A percentile compares a stretch with the other conserved stretches of the same genome.
Conservation (phyloP, 1,140 invertebrate genomes). For the Lasaia peninsularis region DNA sequence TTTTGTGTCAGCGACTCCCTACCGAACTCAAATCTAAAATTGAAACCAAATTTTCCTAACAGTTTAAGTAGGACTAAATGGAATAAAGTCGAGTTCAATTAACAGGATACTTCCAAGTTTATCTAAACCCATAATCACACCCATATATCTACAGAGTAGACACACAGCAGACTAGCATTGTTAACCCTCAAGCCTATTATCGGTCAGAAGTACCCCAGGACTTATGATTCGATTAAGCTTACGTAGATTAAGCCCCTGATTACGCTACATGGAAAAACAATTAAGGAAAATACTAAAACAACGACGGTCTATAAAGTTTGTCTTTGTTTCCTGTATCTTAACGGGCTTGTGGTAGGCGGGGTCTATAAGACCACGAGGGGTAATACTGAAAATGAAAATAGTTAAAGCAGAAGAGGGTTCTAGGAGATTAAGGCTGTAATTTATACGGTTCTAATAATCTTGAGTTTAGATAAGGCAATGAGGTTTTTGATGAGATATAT, state of each 20-base stretch:
- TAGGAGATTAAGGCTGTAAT: slow-evolving; percentile 52
- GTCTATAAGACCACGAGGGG: slow-evolving; percentile 40
- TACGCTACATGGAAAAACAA: slow-evolving; percentile 73
- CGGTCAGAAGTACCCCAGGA: slow-evolving; percentile 42
- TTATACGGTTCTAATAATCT: slow-evolving; percentile 70
- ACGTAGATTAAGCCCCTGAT: slow-evolving; percentile 55
- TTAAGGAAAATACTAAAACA: slow-evolving; percentile 67
- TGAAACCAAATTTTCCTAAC: slow-evolving; percentile 6
- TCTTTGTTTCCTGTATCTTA: slow-evolving; percentile 67
- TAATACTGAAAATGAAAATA: slow-evolving; percentile 32
- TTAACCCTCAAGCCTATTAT: slow-evolving; percentile 49
- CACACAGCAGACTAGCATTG: slow-evolving; percentile 43
- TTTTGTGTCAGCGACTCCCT: too few relatives aligned
- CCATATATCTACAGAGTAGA: slow-evolving; percentile 47
- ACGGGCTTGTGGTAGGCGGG: slow-evolving; percentile 58
- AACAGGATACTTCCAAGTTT: slow-evolving; percentile 42
- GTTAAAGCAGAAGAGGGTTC: slow-evolving; percentile 54
- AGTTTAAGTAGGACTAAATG: slow-evolving; percentile 7
- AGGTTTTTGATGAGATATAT: slow-evolving; percentile 4
- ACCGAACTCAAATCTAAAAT: background rate
- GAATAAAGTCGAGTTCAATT: slow-evolving; percentile 37
- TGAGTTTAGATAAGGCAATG: slow-evolving; percentile 44
- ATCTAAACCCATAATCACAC: slow-evolving; percentile 44
- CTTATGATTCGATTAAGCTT: slow-evolving; percentile 66
- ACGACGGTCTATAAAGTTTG: slow-evolving; percentile 65